Conservation (phyloP, 1,140 invertebrate genomes). For the Macrotrachela quadricornifera region DNA sequence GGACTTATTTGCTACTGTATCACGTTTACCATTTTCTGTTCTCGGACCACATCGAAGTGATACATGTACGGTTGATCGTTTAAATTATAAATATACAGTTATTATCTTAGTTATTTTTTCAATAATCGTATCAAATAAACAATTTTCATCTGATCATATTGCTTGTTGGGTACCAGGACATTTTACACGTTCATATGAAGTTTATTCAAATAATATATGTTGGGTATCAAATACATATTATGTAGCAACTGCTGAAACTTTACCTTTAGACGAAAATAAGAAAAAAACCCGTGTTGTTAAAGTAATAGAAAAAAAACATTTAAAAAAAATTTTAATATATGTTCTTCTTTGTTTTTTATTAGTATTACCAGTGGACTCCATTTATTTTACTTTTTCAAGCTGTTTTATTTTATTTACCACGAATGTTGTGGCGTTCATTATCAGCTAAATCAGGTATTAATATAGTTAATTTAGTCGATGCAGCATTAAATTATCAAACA, state of each 20-base stretch:
- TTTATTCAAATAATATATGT: slow-evolving; percentile 21
- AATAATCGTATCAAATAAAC: slow-evolving; percentile 66
- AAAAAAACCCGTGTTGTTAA: slow-evolving; percentile 12
- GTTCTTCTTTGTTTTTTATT: slow-evolving; percentile 4
- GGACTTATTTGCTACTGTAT: slow-evolving; percentile 8
- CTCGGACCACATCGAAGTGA: slow-evolving; percentile 8
- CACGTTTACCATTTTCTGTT: slow-evolving; percentile 6
- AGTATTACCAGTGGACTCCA: slow-evolving; percentile 84
- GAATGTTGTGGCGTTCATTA: slow-evolving; percentile 28
- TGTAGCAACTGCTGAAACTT: slow-evolving; percentile 31
- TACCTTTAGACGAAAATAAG: slow-evolving; percentile 17
- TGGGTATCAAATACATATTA: slow-evolving; percentile 12
- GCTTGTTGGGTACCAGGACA: slow-evolving; percentile 36
- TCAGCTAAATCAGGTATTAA: slow-evolving; percentile 14
- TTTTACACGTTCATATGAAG: slow-evolving; percentile 10
- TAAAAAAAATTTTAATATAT: no score
- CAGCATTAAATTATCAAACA: slow-evolving; percentile 5
- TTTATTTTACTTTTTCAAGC: slow-evolving; percentile 61
- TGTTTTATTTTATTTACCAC: slow-evolving; percentile 78
- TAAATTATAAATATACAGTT: slow-evolving; percentile 72
- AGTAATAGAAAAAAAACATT: background rate
- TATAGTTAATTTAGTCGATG: slow-evolving; percentile 8
- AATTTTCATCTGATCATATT: slow-evolving; percentile 72
- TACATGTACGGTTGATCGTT: slow-evolving; percentile 28
- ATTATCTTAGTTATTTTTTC: slow-evolving; percentile 60